phyloP scores from a whole-genome alignment of 2,888 invertebrate species.

The Caenorhabditis sp. region DNA sequence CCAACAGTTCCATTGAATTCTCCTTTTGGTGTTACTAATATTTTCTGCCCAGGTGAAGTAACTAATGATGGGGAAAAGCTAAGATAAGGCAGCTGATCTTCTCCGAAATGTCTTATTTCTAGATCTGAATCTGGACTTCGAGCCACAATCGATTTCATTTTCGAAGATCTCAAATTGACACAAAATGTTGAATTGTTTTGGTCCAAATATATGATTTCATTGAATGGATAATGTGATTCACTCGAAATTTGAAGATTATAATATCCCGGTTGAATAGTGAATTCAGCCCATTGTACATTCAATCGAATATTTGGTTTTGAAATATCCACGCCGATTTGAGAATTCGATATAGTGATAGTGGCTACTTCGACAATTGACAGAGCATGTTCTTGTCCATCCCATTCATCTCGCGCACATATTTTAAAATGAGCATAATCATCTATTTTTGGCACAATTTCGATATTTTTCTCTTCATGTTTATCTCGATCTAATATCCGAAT shows the following conservation, averaged over 20 bases:
- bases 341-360: conserved; percentile 27
- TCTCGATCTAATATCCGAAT: no score
- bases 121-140: conserved; percentile 2
- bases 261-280: conserved; percentile 21
- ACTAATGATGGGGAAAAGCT: conserved; percentile 32
- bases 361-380: conserved; percentile 16
- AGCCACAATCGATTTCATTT: conserved; percentile 20
- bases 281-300: conserved; percentile 42
- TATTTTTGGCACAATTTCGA: neutral
- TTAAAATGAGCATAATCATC: conserved; percentile 18
- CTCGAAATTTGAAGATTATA: conserved; percentile 17
- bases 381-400: conserved; percentile 31
- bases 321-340: conserved; percentile 18
- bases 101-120: no score
- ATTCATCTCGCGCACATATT: conserved; percentile 39
- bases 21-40: conserved; percentile 19
- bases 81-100: conserved; percentile 13
- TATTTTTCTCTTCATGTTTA: neutral
- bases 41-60: conserved; percentile 16
- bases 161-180: conserved; percentile 20
- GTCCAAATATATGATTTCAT: conserved; percentile 16
- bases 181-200: conserved; percentile 38
- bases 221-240: conserved; percentile 19
- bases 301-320: conserved; percentile 17
- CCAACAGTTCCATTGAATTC: conserved; percentile 24